Evolutionary conservation across 2,113 vertebrate species (phyloP).

Genomic region (Helogale parvula): DNA sequence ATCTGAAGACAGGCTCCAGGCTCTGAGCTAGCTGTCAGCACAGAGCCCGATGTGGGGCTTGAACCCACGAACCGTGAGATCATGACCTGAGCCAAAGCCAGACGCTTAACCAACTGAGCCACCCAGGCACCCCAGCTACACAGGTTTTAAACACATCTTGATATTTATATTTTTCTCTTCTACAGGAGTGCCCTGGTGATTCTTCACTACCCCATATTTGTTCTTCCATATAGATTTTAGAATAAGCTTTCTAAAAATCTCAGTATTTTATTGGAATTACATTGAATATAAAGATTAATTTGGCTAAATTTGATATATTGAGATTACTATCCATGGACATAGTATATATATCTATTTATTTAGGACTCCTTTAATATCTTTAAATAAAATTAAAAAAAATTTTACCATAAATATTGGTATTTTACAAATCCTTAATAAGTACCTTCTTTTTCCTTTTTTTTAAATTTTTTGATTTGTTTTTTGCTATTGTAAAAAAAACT

Average conservation of each 20-base stretch:
- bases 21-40: too few species aligned
- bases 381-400: neutral
- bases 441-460: neutral
- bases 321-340: neutral
- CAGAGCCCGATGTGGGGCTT: too few species aligned
- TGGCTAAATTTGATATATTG: neutral
- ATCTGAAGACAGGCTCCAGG: too few species aligned
- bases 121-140: neutral
- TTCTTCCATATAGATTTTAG: neutral
- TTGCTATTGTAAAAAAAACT: neutral
- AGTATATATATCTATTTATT: neutral
- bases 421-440: neutral
- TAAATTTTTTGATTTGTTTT: neutral
- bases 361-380: neutral
- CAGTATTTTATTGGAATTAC: neutral
- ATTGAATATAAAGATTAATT: neutral
- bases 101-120: too few species aligned
- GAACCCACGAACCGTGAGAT: too few species aligned
- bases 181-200: neutral
- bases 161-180: constrained; percentile 13
- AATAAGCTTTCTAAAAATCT: neutral
- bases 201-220: neutral
- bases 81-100: too few species aligned
- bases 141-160: neutral
- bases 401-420: neutral